Conservation (phyloP, 1,140 invertebrate genomes). For the Drosophila elegans region DNA sequence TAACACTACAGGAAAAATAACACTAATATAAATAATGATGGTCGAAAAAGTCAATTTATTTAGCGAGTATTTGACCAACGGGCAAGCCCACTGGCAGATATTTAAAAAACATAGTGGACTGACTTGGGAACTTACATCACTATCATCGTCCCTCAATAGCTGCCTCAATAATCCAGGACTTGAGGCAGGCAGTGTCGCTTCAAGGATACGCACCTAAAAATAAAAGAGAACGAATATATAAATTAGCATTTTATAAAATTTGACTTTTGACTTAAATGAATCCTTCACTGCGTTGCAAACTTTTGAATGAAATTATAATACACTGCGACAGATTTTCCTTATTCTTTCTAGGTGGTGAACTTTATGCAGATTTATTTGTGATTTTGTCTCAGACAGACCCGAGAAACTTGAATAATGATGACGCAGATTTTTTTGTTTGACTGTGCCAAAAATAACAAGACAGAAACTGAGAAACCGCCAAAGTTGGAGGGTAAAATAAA, state of each 20-base stretch:
- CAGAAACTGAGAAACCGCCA: conserved; percentile 24
- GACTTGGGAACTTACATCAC: conserved; percentile 32
- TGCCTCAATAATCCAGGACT: conserved; percentile 84
- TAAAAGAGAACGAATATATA: conserved; percentile 11
- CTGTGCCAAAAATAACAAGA: conserved; percentile 63
- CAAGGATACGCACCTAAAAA: conserved; percentile 72
- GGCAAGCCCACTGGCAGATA: conserved; percentile 19
- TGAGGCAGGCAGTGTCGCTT: conserved; percentile 72
- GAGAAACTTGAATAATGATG: conserved; percentile 71
- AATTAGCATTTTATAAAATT: conserved; percentile 20
- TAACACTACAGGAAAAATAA: conserved; percentile 12
- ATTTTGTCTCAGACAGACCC: conserved; percentile 37
- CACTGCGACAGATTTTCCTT: conserved; percentile 17
- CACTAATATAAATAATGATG: conserved; percentile 32
- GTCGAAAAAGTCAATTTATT: conserved; percentile 74
- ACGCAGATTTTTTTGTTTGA: conserved; percentile 49
- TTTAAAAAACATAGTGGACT: conserved; percentile 23
- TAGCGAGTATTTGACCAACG: conserved; percentile 51
- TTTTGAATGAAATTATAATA: background rate
- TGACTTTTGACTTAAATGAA: no score
- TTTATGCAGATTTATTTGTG: conserved; percentile 8
- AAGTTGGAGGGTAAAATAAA: conserved; percentile 9
- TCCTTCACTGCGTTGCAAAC: background rate
- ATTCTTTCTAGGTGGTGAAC: conserved; percentile 5
- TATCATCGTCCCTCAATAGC: conserved; percentile 58